These are phyloP conservation scores for Drosophila melanogaster DNA, from an alignment of 1,140 invertebrate genomes.

Conservation along the genomic window DNA sequence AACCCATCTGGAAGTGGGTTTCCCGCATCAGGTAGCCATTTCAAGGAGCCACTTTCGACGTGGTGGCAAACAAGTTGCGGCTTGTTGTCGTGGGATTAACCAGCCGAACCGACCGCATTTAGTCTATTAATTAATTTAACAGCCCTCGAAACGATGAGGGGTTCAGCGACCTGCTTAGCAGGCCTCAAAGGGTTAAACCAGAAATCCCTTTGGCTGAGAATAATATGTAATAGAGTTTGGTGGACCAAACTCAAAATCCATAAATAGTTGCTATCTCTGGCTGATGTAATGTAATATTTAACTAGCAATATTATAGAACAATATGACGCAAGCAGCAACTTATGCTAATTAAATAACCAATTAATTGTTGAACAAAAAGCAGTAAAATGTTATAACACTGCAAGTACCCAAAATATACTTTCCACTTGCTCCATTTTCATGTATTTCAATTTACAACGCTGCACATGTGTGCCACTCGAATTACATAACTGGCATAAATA, in stretches of 20 bases:
- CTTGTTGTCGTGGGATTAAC: constrained; percentile 26
- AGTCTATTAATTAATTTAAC: constrained; percentile 27
- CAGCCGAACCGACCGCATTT: background rate
- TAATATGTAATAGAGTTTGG: background rate
- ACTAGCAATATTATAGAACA: too few species aligned
- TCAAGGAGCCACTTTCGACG: background rate
- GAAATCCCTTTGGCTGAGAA: background rate
- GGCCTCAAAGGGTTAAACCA: background rate
- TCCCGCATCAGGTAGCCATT: constrained; percentile 34
- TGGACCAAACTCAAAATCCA: too few species aligned
- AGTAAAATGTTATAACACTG: too few species aligned
- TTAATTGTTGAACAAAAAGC: too few species aligned
- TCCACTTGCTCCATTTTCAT: too few species aligned
- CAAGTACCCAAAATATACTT: background rate
- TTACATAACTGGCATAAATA: constrained; percentile 4
- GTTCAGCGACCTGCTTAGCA: background rate
- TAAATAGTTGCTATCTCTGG: too few species aligned
- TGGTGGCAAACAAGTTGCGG: constrained; percentile 28
- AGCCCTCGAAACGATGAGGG: background rate
- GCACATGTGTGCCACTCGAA: background rate
- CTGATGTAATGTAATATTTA: too few species aligned
- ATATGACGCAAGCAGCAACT: too few species aligned
- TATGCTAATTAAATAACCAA: too few species aligned
- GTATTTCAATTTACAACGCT: background rate
- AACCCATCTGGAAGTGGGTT: background rate